Evolutionary conservation across 2,797 vertebrate genomes (phyloP), one percentile per base, ranked within the genome.

Genomic region (Danio choprae): DNA sequence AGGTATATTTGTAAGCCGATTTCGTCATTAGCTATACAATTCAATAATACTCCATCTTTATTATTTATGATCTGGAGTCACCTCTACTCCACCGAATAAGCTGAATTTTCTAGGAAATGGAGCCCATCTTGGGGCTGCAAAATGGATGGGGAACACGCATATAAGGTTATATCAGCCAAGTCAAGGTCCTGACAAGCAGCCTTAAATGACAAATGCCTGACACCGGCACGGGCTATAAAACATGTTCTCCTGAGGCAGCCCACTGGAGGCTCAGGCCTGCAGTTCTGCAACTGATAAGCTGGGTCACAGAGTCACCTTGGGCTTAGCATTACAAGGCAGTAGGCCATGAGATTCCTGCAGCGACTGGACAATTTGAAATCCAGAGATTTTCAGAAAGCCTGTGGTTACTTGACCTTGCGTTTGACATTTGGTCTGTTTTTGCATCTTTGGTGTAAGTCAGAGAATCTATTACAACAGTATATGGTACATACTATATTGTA

Each of bases 221-320:
- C 84, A 81, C 51, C 60, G 74, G 80, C 53, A 72, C 56, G 79
- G 77, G 79, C 74, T 80, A 74, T 74, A 85, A 88, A 87, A 83
- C 89, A 84, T 68, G 82, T 72, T 76, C 65, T 84, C 84, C 55
- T 75, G 50, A 85, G 86, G 87, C 86, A 82, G 84, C 81, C 82
- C 86, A 84, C 87, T 89, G 75, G 75, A 74, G 89, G 86, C 89
- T 86, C 84, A 85, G 72, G 84, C 89, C 88, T 85, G 79, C 86
- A 69, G 72, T 83, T 70, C 77, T 79, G 56, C 72, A 82, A 84
- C 87, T 89, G 91, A 92, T 93, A 93, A 93, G 90, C 88, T 84
- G 81, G 88, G 87, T 82, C 89, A 83, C 86, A 83, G 89, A 81
- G 81, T 91, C 91, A 95, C 93, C 93, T 94, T 94, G 91, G 90